A percentile compares a stretch with the other conserved stretches of the same genome.
Evolutionary conservation across 2,113 vertebrate species (phyloP).

Genomic region (Dolichotis patagonum): DNA sequence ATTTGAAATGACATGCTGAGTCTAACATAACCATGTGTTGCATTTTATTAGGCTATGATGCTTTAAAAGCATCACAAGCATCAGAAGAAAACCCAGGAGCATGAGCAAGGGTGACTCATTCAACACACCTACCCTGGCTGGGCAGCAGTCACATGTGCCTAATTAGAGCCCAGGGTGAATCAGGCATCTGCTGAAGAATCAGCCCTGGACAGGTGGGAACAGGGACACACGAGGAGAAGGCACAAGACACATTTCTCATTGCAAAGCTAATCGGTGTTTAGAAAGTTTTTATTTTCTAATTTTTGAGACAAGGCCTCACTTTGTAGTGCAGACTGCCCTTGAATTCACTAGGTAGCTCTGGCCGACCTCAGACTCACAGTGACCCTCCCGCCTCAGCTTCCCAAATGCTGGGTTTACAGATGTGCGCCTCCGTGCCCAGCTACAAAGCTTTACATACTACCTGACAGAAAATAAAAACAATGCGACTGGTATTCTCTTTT

Average conservation of each 20-base stretch:
- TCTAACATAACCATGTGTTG: not conserved
- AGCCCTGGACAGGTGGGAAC: not conserved
- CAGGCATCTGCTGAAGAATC: not conserved
- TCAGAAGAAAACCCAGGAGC: not conserved
- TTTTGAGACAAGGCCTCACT: not conserved
- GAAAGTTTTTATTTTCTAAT: not conserved
- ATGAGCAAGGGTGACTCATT: not conserved
- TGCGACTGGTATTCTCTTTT: not conserved
- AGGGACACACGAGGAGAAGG: not conserved
- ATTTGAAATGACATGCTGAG: conserved; percentile 3
- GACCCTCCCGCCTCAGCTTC: not conserved
- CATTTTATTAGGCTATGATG: not conserved
- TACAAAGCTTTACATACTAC: not conserved
- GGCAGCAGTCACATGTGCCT: not conserved
- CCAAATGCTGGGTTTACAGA: not conserved
- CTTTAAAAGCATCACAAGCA: conserved; percentile 31
- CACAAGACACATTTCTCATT: not conserved
- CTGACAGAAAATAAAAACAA: not conserved
- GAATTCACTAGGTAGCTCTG: not conserved
- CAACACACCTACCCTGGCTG: not conserved
- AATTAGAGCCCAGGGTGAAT: not conserved
- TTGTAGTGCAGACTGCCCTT: not conserved
- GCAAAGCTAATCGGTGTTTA: not conserved
- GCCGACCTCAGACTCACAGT: not conserved
- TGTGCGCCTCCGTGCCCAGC: not conserved